Conservation (phyloP, 2,888 invertebrate species). For the Brassicogethes aeneus region DNA sequence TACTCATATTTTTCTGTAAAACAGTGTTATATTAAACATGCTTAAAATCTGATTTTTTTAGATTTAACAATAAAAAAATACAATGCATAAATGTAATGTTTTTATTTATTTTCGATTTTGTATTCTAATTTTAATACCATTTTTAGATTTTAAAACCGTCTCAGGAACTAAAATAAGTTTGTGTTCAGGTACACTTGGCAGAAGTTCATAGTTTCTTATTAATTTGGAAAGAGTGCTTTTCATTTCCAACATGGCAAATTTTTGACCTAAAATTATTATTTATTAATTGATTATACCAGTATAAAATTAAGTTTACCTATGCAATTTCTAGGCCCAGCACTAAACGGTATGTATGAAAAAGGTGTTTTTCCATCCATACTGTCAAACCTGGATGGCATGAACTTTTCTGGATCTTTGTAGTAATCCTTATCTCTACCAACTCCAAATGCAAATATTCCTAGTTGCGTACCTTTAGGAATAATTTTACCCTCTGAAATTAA, state of each 20-base stretch:
- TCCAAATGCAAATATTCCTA: conserved; percentile 8
- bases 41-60: too few relatives aligned
- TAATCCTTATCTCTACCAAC: conserved; percentile 14
- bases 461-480: conserved; percentile 25
- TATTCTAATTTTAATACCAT: conserved; percentile 1
- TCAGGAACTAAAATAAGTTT: conserved; percentile 2
- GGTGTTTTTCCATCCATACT: conserved; percentile 12
- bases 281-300: too few relatives aligned
- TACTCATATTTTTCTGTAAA: too few relatives aligned
- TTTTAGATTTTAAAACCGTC: conserved; percentile 1
- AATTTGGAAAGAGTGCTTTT: conserved; percentile 46
- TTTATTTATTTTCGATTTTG: too few relatives aligned
- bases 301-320: conserved; percentile 13
- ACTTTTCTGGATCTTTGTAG: conserved; percentile 16
- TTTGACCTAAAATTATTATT: conserved; percentile 40
- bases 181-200: conserved; percentile 14
- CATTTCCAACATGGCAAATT: conserved; percentile 46
- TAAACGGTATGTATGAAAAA: conserved; percentile 15
- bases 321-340: conserved; percentile 17
- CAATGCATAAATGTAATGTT: too few relatives aligned
- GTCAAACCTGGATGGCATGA: conserved; percentile 16
- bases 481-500: neutral
- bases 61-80: too few relatives aligned
- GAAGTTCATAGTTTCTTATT: conserved; percentile 41
- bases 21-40: too few relatives aligned